Base-by-base conservation (phyloP, 2,113 vertebrate genomes). In the Oophaga pumilio region DNA sequence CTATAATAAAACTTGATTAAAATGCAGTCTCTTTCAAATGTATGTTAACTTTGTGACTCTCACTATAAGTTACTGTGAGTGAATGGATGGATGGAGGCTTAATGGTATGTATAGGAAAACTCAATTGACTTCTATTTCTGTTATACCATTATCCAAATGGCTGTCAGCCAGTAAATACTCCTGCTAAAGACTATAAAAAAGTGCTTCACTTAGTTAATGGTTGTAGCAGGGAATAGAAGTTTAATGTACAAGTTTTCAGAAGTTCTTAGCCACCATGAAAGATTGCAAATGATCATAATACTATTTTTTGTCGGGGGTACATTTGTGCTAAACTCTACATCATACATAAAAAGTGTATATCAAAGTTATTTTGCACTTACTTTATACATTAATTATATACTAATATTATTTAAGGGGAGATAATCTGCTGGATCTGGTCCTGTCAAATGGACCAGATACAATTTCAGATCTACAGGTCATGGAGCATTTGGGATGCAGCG, bases 71-170 rank as follows among this genome's bases (percentile, higher is more conserved):
- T 50, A 33, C 26, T 50, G 20, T 62, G 15, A 43, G 68, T 74
- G 18, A 85, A 76, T 33, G 84, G 84, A 60, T 85, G 84, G 71
- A 62, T 85, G 84, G 56, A 76, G 53, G 74, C 57, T 60, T 85
- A 85, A 85, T 85, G 84, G 84, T 15, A 76, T 85, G 84, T 33
- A 85, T 85, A 85, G 57, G 74, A 85, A 73, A 85, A 76, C 84
- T 76, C 69, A 76, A 57, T 76, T 74, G 71, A 85, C 68, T 85
- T 76, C 71, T 62, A 59, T 76, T 85, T 76, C 71, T 85, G 57
- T 60, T 76, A 85, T 76, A 76, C 84, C 71, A 76, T 85, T 76
- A 85, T 85, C 84, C 12, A 76, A 76, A 85, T 85, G 68, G 82
- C 82, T 73, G 68, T 84, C 52, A 73, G 82, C 68, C 82, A 84